Evolutionary conservation across 92 coral and sea anemone genomes (phyloP), one percentile per base, ranked within the genome.

Genomic region (Zoanthus gigantus): DNA sequence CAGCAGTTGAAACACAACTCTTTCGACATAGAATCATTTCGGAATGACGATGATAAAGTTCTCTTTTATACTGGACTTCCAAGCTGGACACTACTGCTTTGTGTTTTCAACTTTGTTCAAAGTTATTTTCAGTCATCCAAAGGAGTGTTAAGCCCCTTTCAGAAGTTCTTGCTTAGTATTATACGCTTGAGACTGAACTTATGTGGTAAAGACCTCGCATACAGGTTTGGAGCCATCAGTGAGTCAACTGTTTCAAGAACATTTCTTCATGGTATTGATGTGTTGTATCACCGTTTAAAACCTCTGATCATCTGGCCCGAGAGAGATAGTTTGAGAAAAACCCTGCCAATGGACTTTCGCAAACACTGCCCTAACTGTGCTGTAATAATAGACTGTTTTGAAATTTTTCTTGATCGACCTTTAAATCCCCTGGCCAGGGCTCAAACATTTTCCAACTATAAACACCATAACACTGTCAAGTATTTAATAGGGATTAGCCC

Each of bases 161-260:
- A 88, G 77, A 81, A 58, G 60, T 61, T 88, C 45, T 18, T 88
- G 13, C 30, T 88, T 6, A 0, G 72, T 30, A 67, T 67, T 9
- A 67, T 67, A n/a, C 37, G 72, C 72, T 67, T 67, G 37, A 79
- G 84, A 79, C 84, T 79, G 15, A 66, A 66, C 30, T 30, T 79
- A 58, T 37, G 48, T 53, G 84, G 84, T 37, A 79, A 53, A 79
- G 84, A 79, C 44, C n/a, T 79, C 11, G 84, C 84, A 79, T 79
- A 23, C 56, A 58, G 75, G 47, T 79, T 47, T 52, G 84, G 76
- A 79, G 73, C 68, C 48, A 72, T 74, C 87, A 74, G 78, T 83
- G 89, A 88, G 61, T 73, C 91, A 53, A 79, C 94, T 71, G 91
- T 90, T 18, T 90, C 93, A 30, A 76, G 90, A 28, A 86, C 88